phyloP scores from a whole-genome alignment of 2,797 vertebrate genomes.

The Gephyroberyx darwinii region DNA sequence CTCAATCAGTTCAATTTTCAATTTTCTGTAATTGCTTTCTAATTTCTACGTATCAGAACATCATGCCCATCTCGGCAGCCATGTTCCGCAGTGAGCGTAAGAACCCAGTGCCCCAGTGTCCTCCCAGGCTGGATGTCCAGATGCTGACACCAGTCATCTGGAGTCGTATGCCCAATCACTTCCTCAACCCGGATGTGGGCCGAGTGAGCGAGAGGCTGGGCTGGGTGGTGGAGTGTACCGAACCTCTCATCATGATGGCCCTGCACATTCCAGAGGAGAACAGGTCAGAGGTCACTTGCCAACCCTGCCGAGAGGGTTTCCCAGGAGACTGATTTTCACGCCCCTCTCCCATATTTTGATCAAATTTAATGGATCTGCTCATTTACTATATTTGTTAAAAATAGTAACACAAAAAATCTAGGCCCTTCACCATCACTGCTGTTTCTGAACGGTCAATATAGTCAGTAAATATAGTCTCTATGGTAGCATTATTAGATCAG shows the following conservation, averaged over 20 bases:
- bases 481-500: no score
- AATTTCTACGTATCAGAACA: slow-evolving; percentile 83
- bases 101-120: slow-evolving; percentile 92
- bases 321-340: no score
- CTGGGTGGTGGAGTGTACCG: slow-evolving; percentile 89
- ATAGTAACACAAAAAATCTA: no score
- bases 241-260: slow-evolving; percentile 94
- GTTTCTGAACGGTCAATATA: no score
- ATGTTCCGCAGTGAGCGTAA: slow-evolving; percentile 95
- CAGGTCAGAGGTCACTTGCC: slow-evolving; percentile 77
- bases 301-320: no score
- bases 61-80: slow-evolving; percentile 96
- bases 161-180: slow-evolving; percentile 94
- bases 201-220: slow-evolving; percentile 87
- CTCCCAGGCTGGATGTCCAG: slow-evolving; percentile 88
- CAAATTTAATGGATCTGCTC: no score
- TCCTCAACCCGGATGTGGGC: slow-evolving; percentile 84
- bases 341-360: no score
- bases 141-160: slow-evolving; percentile 91
- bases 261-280: slow-evolving; percentile 96
- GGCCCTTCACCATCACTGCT: no score
- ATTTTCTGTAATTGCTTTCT: background rate
- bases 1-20: background rate
- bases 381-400: no score
- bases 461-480: no score